Conservation (phyloP, 1,140 invertebrate species). For the Lepeophtheirus salmonis region DNA sequence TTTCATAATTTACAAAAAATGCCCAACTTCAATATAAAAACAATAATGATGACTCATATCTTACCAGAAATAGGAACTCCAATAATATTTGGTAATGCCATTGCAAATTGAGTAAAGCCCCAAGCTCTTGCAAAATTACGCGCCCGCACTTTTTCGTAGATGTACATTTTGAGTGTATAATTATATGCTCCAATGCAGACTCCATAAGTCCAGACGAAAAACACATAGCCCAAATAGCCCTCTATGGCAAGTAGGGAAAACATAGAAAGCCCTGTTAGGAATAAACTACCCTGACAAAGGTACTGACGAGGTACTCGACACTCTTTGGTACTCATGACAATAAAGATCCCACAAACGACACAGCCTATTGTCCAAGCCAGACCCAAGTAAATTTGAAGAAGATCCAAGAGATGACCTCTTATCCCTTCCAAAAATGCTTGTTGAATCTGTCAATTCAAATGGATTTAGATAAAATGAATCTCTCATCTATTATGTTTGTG, state of each 20-base stretch:
- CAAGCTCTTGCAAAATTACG: constrained; percentile 75
- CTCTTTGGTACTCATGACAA: constrained; percentile 57
- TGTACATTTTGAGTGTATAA: constrained; percentile 69
- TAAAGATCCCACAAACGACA: constrained; percentile 55
- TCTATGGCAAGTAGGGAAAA: constrained; percentile 54
- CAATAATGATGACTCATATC: too few relatives aligned
- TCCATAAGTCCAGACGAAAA: constrained; percentile 32
- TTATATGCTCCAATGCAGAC: constrained; percentile 36
- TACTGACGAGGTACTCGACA: constrained; percentile 68
- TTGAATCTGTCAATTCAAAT: constrained; percentile 35
- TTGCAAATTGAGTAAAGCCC: constrained; percentile 66
- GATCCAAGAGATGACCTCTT: constrained; percentile 40
- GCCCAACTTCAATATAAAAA: too few relatives aligned
- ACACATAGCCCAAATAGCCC: constrained; percentile 26
- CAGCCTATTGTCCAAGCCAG: constrained; percentile 62
- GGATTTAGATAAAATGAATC: neutral
- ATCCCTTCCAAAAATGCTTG: constrained; percentile 42
- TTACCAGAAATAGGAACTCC: constrained; percentile 56
- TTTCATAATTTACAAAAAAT: too few relatives aligned
- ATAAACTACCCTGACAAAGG: constrained; percentile 51
- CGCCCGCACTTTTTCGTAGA: constrained; percentile 58
- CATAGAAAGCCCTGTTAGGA: constrained; percentile 53
- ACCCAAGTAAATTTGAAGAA: constrained; percentile 57
- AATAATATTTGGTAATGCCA: constrained; percentile 61
- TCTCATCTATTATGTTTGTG: constrained; percentile 29